Evolutionary conservation across 2,888 invertebrate genomes (phyloP).

Genomic region (Eilema caniola): DNA sequence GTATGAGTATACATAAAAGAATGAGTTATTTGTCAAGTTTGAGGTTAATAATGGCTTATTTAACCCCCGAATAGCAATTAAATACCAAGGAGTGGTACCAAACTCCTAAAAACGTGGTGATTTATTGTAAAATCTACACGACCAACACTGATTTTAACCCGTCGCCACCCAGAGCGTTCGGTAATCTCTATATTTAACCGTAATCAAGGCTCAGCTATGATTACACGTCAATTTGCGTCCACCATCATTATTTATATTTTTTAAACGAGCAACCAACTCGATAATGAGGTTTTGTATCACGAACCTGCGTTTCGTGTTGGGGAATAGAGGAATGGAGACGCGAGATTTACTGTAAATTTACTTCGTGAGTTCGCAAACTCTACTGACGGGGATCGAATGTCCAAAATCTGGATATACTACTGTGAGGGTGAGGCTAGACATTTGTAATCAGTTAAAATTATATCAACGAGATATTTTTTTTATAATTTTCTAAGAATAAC

Average conservation of each 20-base stretch:
- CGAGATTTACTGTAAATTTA: neutral
- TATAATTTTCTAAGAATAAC: too few relatives aligned
- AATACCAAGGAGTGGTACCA: conserved; percentile 11
- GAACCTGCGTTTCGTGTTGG: conserved; percentile 63
- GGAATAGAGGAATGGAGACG: conserved; percentile 56
- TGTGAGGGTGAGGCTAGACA: too few relatives aligned
- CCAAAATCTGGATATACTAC: too few relatives aligned
- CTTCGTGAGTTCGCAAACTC: neutral
- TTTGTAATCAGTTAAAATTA: too few relatives aligned
- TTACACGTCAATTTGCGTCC: conserved; percentile 83
- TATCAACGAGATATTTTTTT: too few relatives aligned
- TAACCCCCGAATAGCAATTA: conserved; percentile 10
- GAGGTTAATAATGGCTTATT: conserved; percentile 10
- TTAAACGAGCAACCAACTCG: conserved; percentile 81
- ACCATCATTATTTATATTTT: conserved; percentile 82
- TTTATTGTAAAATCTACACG: conserved; percentile 31
- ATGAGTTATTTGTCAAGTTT: neutral
- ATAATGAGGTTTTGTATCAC: conserved; percentile 82
- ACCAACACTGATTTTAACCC: conserved; percentile 29
- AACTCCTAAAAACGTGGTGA: conserved; percentile 13
- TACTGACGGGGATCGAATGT: too few relatives aligned
- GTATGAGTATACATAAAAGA: neutral
- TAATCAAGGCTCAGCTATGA: conserved; percentile 78
- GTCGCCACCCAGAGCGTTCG: conserved; percentile 46
- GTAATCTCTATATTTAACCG: conserved; percentile 83